A percentile compares a stretch with the other conserved stretches of the same genome.
These are phyloP conservation scores for Vanessa atalanta DNA, from an alignment of 1,140 invertebrate species.

Conservation along the genomic window DNA sequence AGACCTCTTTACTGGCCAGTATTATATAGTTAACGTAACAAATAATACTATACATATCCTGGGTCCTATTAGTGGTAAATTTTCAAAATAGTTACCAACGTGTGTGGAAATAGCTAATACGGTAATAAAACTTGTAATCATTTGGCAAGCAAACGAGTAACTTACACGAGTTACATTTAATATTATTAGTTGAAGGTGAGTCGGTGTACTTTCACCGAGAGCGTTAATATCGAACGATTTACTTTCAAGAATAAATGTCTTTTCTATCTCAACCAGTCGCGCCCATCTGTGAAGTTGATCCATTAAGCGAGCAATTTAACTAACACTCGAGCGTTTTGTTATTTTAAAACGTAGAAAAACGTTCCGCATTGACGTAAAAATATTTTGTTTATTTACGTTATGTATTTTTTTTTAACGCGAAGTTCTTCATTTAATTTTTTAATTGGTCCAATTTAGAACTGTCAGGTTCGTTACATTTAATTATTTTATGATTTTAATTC, in stretches of 20 bases:
- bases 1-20: no score
- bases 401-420: neutral
- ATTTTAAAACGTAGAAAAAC: neutral
- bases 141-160: no score
- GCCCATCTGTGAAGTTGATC: slow-evolving; percentile 7
- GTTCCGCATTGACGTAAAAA: slow-evolving; percentile 6
- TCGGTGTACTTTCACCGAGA: neutral
- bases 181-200: no score
- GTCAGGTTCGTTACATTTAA: neutral
- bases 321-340: slow-evolving; percentile 10
- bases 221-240: neutral
- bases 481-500: neutral
- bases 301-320: slow-evolving; percentile 14
- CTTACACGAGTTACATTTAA: no score
- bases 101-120: no score
- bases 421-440: neutral
- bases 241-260: slow-evolving; percentile 8
- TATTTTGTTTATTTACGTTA: neutral
- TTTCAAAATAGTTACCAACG: no score
- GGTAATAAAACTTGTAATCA: no score
- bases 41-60: no score
- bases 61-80: no score
- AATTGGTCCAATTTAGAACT: neutral
- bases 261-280: neutral
- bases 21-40: no score